Evolutionary conservation across 2,888 invertebrate genomes (phyloP), one percentile per base, ranked within the genome.

Genomic region (Minunthozetes semirufus): DNA sequence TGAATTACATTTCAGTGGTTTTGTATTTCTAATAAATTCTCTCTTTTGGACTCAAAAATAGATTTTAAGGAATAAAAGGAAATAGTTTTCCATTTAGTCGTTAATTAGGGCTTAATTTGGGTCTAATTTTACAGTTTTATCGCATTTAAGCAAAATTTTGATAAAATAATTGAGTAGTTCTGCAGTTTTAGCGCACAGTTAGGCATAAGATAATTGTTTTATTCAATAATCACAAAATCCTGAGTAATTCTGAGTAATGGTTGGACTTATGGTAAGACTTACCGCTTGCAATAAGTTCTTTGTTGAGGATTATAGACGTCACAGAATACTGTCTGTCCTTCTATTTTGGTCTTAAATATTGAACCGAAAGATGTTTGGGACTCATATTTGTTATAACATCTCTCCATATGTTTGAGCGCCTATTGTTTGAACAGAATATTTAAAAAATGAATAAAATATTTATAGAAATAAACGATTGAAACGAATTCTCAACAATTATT

Each of bases 331-430:
- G 93, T 93, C 84, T 93, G 93, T 0, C 92, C 92, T 83, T 96
- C 96, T 80, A 97, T 94, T 75, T 93, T 87, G 0, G 96, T 96
- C 82, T 95, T 92, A 81, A 93, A 95, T 63, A 93, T 88, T 29
- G 95, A 95, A 15, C 96, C 96, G 83, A 96, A 97, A 0, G 95
- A 94, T 1, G 96, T 93, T 84, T 97, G 95, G 68, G 94, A 93
- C 83, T 98, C 98, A 83, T 94, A 94, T 88, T 97, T 97, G 79
- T 93, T 91, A 83, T 95, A 98, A 83, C 97, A 98, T 82, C 94
- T 94, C 84, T 96, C 97, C 94, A 98, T 94, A 81, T 98, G 98
- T 80, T 93, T 92, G 25, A 96, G 88, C 0, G 95, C 96, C 0
- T 92, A 46, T 56, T 38, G 50, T 46, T 42, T 33, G 82, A 92